Evolutionary conservation across 2,888 invertebrate genomes (phyloP), one percentile per base, ranked within the genome.

Genomic region (Calameuta idolon): DNA sequence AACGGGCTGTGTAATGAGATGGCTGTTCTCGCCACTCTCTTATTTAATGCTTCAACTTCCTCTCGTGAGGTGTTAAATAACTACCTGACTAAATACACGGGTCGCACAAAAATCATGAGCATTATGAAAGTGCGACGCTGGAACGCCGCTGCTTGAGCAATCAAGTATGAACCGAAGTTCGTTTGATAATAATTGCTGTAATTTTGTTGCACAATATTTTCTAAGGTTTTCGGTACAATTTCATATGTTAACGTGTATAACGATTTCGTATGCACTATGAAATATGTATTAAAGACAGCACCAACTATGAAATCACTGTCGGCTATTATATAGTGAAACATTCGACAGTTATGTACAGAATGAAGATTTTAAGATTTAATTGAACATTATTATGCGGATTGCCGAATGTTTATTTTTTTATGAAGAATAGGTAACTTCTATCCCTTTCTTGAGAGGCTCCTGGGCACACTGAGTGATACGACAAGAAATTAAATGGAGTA

Each of bases 1-100:
- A 89, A 89, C 88, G 86, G 85, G 83, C 88, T 85, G 85, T 82
- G 85, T 87, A 89, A 89, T 84, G 85, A 87, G 85, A 81, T 81
- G 82, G 81, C 83, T 81, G 82, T 77, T 76, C 71, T 69, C 68
- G 35, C 74, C 12, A 69, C 69, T 76, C 77, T 87, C 87, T 86
- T 86, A 82, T 83, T 83, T 85, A 83, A 83, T 85, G 83, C 85
- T 80, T 81, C 80, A 55, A 55, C 74, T 82, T 76, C 73, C 74
- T 73, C 75, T 79, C 75, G 75, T 77, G 12, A 31, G 71, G 31
- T 71, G 11, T 30, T 30, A 31, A 30, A 71, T 71, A 71, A 71
- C 71, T n/a, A 31, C 9, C 71, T 71, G 33, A 33, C 12, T 71
- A 71, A 31, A 71, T 71, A 11, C 71, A 33, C 71, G 12, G 71